These are phyloP conservation scores for Falco punctatus DNA, from an alignment of 2,113 vertebrate species.

Conservation along the genomic window DNA sequence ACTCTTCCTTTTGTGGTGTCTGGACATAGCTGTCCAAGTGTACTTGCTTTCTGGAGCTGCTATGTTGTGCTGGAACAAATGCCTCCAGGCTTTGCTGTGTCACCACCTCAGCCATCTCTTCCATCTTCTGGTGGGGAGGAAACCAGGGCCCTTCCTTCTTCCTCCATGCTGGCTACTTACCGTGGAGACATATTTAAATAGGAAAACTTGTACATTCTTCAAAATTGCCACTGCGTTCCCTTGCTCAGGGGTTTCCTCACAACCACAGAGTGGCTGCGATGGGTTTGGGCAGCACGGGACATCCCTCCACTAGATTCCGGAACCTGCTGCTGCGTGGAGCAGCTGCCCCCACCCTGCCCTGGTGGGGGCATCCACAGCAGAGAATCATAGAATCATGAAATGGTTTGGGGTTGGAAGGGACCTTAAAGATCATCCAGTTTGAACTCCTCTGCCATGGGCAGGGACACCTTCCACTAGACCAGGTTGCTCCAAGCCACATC, in stretches of 20 bases:
- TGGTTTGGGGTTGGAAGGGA: no score
- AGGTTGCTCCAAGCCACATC: no score
- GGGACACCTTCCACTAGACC: no score
- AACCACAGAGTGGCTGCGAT: background rate
- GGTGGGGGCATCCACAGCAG: rapidly evolving
- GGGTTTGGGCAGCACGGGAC: background rate
- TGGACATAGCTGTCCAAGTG: background rate
- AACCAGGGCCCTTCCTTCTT: background rate
- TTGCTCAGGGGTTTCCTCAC: background rate
- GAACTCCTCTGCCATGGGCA: no score
- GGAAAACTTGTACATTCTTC: background rate
- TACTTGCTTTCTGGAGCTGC: background rate
- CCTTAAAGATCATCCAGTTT: no score
- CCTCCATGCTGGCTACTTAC: background rate
- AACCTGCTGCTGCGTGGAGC: no score
- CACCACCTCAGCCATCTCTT: background rate
- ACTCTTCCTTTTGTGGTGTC: background rate
- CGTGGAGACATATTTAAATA: background rate
- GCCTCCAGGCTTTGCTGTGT: background rate
- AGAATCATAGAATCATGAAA: background rate
- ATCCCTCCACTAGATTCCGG: background rate
- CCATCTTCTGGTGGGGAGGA: background rate
- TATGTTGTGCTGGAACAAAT: background rate
- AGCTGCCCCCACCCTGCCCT: background rate
- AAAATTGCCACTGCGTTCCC: background rate